Evolutionary conservation across 2,113 vertebrate species (phyloP), one percentile per base, ranked within the genome.

Genomic region (Sarotherodon lohbergeri): DNA sequence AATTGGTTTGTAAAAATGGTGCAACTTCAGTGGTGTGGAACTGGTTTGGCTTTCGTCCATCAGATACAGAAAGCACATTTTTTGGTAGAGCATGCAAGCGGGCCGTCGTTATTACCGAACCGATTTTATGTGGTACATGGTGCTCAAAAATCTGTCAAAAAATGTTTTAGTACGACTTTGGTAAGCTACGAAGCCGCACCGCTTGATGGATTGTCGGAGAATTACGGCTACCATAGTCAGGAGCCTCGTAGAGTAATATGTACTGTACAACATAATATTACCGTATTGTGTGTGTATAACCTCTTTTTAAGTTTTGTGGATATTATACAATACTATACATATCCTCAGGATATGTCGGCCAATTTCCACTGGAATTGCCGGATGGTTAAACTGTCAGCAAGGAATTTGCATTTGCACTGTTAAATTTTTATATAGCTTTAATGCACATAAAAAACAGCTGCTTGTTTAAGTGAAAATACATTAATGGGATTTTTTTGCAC

Each of bases 111-210:
- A 57, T 29, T 14, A 57, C 24, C 0, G 2, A 57, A 57, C 2
- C 0, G 1, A 27, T 8, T 57, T 57, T 57, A 0, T 27, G 55
- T 12, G 7, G 0, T n/a, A 7, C 22, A 57, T 6, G 0, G 22
- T 2, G 2, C 55, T 14, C 2, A 1, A 14, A 1, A 27, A 56
- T 14, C 22, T 27, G 55, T 56, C 6, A 56, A 55, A 22, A 54
- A 56, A 12, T 13, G 55, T 57, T 57, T 27, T 0, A 0, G 22
- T 57, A 8, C 12, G 0, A 57, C 24, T 57, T 57, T 57, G 22
- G 0, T 7, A 0, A 24, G n/a, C 22, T 27, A 57, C 12, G 22
- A 3, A 57, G 4, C 22, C 11, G 1, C 22, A 27, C 12, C 4
- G 0, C 22, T 56, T 3, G 11, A 27, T 7, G 55, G 24, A 57